A percentile compares a stretch with the other conserved stretches of the same genome.
These are phyloP conservation scores for Parascotia fuliginaria DNA, from an alignment of 2,888 invertebrate species.

Conservation along the genomic window DNA sequence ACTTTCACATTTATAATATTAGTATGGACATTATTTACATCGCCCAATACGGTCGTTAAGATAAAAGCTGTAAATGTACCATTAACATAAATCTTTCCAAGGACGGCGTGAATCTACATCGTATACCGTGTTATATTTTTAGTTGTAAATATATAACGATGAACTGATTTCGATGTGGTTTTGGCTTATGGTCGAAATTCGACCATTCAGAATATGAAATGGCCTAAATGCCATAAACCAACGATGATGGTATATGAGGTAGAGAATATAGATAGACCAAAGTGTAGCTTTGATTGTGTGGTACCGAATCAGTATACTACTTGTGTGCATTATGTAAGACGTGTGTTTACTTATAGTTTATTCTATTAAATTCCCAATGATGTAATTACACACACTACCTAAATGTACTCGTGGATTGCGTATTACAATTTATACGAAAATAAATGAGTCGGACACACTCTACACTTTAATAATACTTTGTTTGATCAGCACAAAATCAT, in stretches of 20 bases:
- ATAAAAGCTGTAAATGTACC: conserved; percentile 18
- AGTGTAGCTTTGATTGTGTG: too few species aligned
- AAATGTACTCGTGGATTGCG: conserved; percentile 15
- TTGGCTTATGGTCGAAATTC: too few species aligned
- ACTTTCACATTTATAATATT: too few species aligned
- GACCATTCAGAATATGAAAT: too few species aligned
- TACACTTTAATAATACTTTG: conserved; percentile 51
- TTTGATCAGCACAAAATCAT: conserved; percentile 65
- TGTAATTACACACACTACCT: conserved; percentile 12
- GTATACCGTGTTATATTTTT: conserved; percentile 43
- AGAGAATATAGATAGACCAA: too few species aligned
- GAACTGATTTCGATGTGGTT: conserved; percentile 26
- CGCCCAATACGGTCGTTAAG: conserved; percentile 20
- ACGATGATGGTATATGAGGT: too few species aligned
- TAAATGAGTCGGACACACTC: conserved; percentile 38
- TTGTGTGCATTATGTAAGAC: too few species aligned
- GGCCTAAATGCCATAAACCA: too few species aligned
- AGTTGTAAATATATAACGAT: conserved; percentile 17
- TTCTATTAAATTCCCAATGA: conserved; percentile 18
- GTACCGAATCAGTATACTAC: too few species aligned
- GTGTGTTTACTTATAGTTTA: too few species aligned
- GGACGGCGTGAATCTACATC: conserved; percentile 32
- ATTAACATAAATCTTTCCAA: conserved; percentile 37
- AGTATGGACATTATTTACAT: conserved; percentile 11
- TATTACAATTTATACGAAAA: conserved; percentile 18